These are phyloP conservation scores for Thunnus albacares DNA, from an alignment of 2,797 vertebrate species.

Conservation along the genomic window DNA sequence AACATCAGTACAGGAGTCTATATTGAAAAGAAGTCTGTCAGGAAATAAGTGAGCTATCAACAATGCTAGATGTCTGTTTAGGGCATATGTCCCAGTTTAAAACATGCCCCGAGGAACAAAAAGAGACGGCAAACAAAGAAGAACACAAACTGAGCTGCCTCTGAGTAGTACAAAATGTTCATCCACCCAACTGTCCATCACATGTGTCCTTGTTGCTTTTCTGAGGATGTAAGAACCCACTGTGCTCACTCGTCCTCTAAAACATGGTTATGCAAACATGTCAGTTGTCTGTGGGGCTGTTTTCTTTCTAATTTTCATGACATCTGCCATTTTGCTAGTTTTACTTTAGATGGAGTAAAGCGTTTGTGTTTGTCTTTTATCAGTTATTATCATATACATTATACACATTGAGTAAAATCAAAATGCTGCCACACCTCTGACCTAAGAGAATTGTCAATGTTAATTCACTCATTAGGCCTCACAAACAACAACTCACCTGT, in stretches of 20 bases:
- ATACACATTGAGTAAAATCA: background rate
- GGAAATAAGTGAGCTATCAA: background rate
- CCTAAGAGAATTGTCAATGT: background rate
- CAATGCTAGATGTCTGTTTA: background rate
- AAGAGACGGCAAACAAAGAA: constrained; percentile 11
- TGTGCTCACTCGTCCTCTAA: constrained; percentile 32
- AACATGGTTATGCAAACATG: constrained; percentile 56
- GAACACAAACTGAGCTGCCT: constrained; percentile 33
- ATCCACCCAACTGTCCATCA: constrained; percentile 54
- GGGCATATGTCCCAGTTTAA: background rate
- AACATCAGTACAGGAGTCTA: background rate
- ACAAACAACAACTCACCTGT: background rate
- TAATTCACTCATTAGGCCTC: background rate
- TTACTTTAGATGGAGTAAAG: too few species aligned
- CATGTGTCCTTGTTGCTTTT: constrained; percentile 45
- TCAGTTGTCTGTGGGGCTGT: background rate
- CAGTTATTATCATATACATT: background rate
- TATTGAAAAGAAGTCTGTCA: too few species aligned
- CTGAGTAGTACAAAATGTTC: constrained; percentile 47
- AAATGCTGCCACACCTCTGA: background rate
- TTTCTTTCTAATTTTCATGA: background rate
- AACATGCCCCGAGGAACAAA: constrained; percentile 1
- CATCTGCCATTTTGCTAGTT: background rate
- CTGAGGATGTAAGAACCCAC: constrained; percentile 39
- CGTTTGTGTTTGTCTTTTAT: background rate